Conservation (phyloP, 2,113 vertebrate genomes). For the Porphyrio hochstetteri region DNA sequence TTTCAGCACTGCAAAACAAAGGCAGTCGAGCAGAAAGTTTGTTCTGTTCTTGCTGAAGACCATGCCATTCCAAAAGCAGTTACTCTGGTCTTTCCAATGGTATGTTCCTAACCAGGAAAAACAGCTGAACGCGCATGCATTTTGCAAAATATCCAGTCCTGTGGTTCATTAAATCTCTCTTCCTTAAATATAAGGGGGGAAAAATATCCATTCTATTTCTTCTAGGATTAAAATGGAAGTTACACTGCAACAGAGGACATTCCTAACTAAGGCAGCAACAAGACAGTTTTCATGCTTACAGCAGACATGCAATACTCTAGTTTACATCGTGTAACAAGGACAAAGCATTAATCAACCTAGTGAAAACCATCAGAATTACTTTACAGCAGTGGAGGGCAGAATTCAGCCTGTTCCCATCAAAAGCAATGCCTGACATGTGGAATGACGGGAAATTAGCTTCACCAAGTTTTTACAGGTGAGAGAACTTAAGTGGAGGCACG, state of each 20-base stretch:
- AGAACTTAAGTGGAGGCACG: not conserved
- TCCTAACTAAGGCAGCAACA: not conserved
- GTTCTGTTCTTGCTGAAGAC: not conserved
- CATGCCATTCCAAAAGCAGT: not conserved
- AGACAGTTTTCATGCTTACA: not conserved
- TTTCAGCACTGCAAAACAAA: constrained; percentile 3
- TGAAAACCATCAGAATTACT: not conserved
- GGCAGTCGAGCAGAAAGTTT: not conserved
- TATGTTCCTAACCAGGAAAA: constrained; percentile 52
- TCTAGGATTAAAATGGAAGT: not conserved
- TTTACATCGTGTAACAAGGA: not conserved
- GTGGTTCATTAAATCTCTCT: constrained; percentile 46
- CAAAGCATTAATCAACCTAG: not conserved
- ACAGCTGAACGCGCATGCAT: constrained; percentile 64
- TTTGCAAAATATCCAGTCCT: constrained; percentile 41
- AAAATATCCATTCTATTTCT: not conserved
- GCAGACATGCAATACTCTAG: not conserved
- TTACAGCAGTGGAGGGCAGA: not conserved
- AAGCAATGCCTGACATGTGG: not conserved
- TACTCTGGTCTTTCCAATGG: constrained; percentile 26
- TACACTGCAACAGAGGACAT: not conserved
- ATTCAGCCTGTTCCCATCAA: not conserved
- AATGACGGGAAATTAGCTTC: not conserved
- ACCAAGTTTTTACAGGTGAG: not conserved
- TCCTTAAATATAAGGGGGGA: constrained; percentile 8